Base-by-base conservation (phyloP, 37 sponge, comb jelly and placozoan genomes). In the Aplysina aerophoba region DNA sequence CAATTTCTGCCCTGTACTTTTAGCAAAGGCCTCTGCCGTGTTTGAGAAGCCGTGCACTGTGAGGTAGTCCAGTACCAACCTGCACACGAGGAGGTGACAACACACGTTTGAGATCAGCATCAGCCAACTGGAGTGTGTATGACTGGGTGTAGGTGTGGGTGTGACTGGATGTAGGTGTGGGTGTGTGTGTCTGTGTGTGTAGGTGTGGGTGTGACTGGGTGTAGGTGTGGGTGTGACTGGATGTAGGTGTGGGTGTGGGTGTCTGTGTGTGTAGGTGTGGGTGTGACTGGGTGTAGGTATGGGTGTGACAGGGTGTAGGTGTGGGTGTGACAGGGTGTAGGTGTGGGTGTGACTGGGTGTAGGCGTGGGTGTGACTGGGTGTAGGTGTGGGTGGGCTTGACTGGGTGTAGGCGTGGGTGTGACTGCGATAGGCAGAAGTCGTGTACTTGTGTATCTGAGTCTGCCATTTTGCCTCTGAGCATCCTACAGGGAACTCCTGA, bases 11-110 rank as follows among this genome's bases (percentile, higher is more conserved):
- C 87, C 88, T 53, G 97, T 97, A 39, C 84, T 84, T 59, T 58
- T 80, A 30, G 99, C 90, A 37, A 99, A 99, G 38, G 71, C 87
- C 62, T 91, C 94, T 0, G 96, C 97, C 2, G 94, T 95, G 13
- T 37, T 67, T 56, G 89, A 85, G 90, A 95, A 97, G 21, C 99
- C 98, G 89, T 97, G 96, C 59, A 97, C 97, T 16, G 97, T 94
- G 64, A 99, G 83, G 87, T 99, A 99, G n/a, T 88, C 91, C 58
- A 96, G 91, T 39, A 99, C 96, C 57, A 99, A 33, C 71, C 91
- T 92, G 74, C 55, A 68, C 13, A 25, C 56, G 27, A 20, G 44
- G 31, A 79, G 4, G 41, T 57, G 22, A 21, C 5, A 22, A n/a
- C 4, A 35, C 8, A 35, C 38, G 33, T 12, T 16, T 40, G 33